These are phyloP conservation scores for Microctonus brassicae DNA, from an alignment of 2,888 invertebrate genomes.

Conservation along the genomic window DNA sequence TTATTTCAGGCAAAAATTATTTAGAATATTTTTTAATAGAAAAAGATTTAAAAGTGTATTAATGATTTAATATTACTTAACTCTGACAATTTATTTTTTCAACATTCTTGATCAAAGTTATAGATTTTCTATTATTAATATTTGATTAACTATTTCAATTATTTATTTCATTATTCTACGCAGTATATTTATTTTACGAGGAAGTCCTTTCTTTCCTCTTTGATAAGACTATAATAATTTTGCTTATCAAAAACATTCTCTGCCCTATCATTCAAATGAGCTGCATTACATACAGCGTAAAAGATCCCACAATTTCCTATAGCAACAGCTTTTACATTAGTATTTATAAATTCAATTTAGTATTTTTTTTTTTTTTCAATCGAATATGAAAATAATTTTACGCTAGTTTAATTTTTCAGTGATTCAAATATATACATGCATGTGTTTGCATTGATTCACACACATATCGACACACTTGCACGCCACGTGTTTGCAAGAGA, in stretches of 20 bases:
- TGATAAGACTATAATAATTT: constrained; percentile 51
- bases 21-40: too few species aligned
- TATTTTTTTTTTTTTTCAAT: too few species aligned
- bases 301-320: not conserved
- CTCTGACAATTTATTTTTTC: too few species aligned
- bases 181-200: constrained; percentile 46
- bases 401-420: too few species aligned
- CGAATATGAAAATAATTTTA: too few species aligned
- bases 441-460: not conserved
- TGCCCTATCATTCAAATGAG: constrained; percentile 34
- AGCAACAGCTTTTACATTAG: not conserved
- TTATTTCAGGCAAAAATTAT: too few species aligned
- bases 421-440: not conserved
- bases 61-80: too few species aligned
- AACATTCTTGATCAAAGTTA: too few species aligned
- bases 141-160: constrained; percentile 8
- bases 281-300: constrained; percentile 2
- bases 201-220: constrained; percentile 60
- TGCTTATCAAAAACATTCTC: constrained; percentile 50
- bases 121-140: too few species aligned
- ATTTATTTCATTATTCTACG: constrained; percentile 39
- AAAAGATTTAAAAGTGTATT: too few species aligned
- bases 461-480: not conserved
- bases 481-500: not conserved
- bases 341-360: too few species aligned